Base-by-base conservation (phyloP, 2,113 vertebrate genomes). In the Trogon surrucura region DNA sequence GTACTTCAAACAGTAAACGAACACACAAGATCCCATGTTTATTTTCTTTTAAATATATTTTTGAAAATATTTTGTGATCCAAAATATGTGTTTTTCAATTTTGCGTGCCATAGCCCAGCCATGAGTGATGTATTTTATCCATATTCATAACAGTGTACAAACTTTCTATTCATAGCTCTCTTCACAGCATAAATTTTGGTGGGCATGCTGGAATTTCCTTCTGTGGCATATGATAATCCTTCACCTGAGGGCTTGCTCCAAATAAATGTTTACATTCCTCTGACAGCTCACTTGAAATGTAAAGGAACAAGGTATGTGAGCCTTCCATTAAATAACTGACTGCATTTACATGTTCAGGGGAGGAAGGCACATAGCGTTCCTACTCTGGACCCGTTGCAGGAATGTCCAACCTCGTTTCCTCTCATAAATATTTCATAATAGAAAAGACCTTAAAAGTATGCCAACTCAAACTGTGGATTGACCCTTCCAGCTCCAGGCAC, bases 81-180 rank as follows among this genome's bases (percentile, higher is more conserved):
- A 97, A 98, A 98, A 95, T 98, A 98, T 96, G 97, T 98, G 98
- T 97, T 98, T 98, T 97, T 93, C 95, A 95, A 83, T 95, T 97
- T 97, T 95, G 79, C 64, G 7, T 96, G 96, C 96, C 94, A 93
- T 96, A 93, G 94, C 94, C 91, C 8, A 10, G 95, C 95, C 77
- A 44, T 92, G 95, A 98, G 98, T 97, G 97, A 98, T 98, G 96
- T 97, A 98, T 98, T 98, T 98, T 97, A 98, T 98, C 97, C 98
- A 97, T 98, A 98, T 98, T 98, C 98, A 98, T 98, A 98, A 97
- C 91, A 94, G 96, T 74, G 93, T 97, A 98, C 97, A 98, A 98
- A 98, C 98, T 98, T 98, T 98, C 98, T 98, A 98, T 98, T 98
- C 98, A 98, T 98, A 98, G 98, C 93, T 94, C 92, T 93, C 89